These are phyloP conservation scores for Apis cerana DNA, from an alignment of 1,140 invertebrate species.

Conservation along the genomic window DNA sequence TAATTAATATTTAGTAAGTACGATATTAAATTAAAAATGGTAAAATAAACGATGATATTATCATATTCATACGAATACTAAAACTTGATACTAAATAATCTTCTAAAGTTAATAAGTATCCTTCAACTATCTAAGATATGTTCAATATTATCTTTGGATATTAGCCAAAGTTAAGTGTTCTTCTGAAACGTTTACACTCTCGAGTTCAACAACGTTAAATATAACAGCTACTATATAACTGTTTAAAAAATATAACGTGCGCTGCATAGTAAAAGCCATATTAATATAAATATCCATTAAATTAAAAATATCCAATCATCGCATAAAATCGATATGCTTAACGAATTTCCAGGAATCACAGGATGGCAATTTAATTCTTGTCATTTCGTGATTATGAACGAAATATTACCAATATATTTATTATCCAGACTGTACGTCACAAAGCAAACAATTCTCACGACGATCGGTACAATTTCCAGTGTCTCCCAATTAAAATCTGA, in stretches of 20 bases:
- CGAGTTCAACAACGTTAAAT: background rate
- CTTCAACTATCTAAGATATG: conserved; percentile 23
- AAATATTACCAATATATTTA: background rate
- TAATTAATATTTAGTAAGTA: background rate
- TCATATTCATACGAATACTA: background rate
- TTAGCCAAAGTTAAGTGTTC: conserved; percentile 36
- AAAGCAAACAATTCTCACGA: conserved; percentile 11
- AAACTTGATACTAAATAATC: background rate
- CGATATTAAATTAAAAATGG: background rate
- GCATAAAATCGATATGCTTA: background rate
- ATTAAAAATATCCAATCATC: background rate
- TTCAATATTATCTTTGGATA: conserved; percentile 45
- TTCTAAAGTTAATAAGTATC: conserved; percentile 12
- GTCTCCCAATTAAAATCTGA: conserved; percentile 37
- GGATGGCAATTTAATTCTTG: background rate
- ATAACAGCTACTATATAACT: too few species aligned
- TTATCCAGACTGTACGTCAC: background rate
- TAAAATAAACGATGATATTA: background rate
- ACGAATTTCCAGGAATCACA: background rate
- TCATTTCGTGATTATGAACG: background rate
- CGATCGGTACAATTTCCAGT: conserved; percentile 1
- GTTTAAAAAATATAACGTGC: background rate
- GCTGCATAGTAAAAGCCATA: background rate
- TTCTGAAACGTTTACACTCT: conserved; percentile 9
- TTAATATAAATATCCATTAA: background rate